phyloP scores from a whole-genome alignment of 2,888 invertebrate genomes.

The Harpalus rufipes region DNA sequence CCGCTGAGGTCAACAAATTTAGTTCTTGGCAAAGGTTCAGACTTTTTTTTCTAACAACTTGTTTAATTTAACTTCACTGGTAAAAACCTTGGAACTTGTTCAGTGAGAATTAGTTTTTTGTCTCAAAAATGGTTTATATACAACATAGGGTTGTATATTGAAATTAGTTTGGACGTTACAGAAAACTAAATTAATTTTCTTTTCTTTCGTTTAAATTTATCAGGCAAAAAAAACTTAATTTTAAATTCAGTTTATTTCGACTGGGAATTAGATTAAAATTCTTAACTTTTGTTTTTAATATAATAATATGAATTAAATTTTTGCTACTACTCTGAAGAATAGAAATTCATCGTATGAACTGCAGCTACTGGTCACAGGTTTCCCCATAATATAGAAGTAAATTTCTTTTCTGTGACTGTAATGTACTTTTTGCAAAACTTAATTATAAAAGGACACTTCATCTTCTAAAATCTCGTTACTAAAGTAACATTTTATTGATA shows the following conservation, averaged over 20 bases:
- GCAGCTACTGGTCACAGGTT: too few species aligned
- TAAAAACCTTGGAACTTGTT: conserved; percentile 2
- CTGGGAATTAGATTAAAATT: not conserved
- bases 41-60: conserved; percentile 37
- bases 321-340: not conserved
- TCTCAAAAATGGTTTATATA: not conserved
- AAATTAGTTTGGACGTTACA: not conserved
- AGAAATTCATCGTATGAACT: too few species aligned
- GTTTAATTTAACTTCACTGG: conserved; percentile 16
- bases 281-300: not conserved
- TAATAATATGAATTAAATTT: not conserved
- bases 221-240: not conserved
- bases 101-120: conserved; percentile 16
- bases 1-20: conserved; percentile 30
- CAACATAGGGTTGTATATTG: not conserved
- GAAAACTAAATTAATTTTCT: not conserved
- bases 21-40: conserved; percentile 35
- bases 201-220: not conserved
- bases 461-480: too few species aligned
- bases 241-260: not conserved
- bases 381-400: too few species aligned
- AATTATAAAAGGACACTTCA: too few species aligned
- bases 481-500: too few species aligned
- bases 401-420: too few species aligned
- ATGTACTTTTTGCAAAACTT: too few species aligned